Evolutionary conservation across 2,888 invertebrate species (phyloP), one percentile per base, ranked within the genome.

Genomic region (Plagodis pulveraria): DNA sequence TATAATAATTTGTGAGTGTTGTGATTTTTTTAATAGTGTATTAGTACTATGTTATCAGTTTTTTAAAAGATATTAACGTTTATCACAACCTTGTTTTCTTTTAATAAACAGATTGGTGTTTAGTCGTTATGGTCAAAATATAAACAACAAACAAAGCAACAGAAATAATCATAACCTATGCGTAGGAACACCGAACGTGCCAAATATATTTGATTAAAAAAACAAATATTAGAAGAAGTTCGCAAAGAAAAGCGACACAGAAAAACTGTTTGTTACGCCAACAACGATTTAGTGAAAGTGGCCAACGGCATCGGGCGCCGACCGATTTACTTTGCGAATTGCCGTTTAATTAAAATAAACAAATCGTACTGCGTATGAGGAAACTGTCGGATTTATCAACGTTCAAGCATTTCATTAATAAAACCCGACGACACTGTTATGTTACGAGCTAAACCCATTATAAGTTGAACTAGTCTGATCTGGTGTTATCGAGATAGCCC

Each of bases 241-340:
- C 52, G 76, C 78, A 78, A 81, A 79, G 79, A 79, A 83, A 81
- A 82, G 67, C 73, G 74, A 74, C 78, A 76, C 77, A 84, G 76
- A 80, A 85, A 82, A 84, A 79, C 75, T 78, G 69, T 79, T 80
- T 80, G 80, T 83, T 83, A 81, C 81, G 81, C 81, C 74, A 78
- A 72, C 79, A 76, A 72, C 78, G 73, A 76, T 78, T 72, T 72
- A 84, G 86, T 84, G 86, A 87, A 87, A 86, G 86, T 84, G 76
- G 69, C 67, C 66, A 70, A 55, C 48, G 61, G 43, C 65, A 50
- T 52, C 61, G 66, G 67, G 56, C 70, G 67, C 55, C 68, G 70
- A 69, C 72, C 70, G 76, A 76, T 72, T 80, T 77, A 76, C 71
- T 81, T 76, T 66, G 74, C 76, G 74, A 81, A 76, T 75, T 70